phyloP scores from a whole-genome alignment of 2,113 vertebrate species.

The Zootoca vivipara region DNA sequence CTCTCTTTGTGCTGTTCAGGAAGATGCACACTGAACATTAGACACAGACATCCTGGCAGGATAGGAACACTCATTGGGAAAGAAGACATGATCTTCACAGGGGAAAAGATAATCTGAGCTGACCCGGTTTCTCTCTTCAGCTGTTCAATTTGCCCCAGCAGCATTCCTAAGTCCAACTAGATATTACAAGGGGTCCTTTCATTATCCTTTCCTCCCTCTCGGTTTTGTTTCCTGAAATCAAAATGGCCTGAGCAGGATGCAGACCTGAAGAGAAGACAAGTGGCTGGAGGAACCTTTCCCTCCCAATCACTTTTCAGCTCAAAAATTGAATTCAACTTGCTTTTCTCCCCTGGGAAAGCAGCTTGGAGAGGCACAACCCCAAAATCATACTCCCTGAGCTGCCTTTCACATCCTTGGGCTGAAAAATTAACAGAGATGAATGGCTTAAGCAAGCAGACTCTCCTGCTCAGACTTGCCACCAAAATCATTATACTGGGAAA shows the following conservation, averaged over 20 bases:
- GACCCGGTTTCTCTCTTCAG: neutral
- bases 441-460: neutral
- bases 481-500: neutral
- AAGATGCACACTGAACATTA: neutral
- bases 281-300: neutral
- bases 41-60: too few relatives aligned
- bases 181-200: neutral
- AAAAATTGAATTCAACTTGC: neutral
- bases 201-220: neutral
- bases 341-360: neutral
- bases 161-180: neutral
- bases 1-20: neutral
- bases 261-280: neutral
- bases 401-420: neutral
- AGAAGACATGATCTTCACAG: neutral
- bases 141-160: neutral
- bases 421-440: neutral
- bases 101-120: neutral
- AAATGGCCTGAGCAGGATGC: neutral
- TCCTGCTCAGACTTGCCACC: neutral
- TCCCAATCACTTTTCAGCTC: neutral
- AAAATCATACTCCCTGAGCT: neutral
- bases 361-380: neutral
- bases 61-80: neutral
- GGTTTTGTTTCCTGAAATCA: neutral